These are phyloP conservation scores for Dinocampus coccinellae DNA, from an alignment of 2,888 invertebrate species.

Conservation along the genomic window DNA sequence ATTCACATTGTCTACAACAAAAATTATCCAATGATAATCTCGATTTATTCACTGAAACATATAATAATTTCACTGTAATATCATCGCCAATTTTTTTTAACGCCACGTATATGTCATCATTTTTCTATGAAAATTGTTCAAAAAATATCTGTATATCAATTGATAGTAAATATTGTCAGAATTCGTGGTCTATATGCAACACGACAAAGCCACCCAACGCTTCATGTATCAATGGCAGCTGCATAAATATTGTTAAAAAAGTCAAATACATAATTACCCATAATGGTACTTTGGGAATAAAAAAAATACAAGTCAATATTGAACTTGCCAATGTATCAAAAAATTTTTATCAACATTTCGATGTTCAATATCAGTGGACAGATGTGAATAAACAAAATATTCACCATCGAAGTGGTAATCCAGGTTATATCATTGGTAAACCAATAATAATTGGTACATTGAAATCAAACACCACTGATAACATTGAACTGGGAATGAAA, in stretches of 20 bases:
- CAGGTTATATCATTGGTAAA: constrained; percentile 79
- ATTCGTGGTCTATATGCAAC: constrained; percentile 56
- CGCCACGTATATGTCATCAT: constrained; percentile 34
- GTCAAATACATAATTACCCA: constrained; percentile 67
- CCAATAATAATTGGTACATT: constrained; percentile 74
- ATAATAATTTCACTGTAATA: constrained; percentile 58
- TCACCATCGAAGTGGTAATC: constrained; percentile 77
- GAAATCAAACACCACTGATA: constrained; percentile 50
- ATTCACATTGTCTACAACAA: constrained; percentile 66
- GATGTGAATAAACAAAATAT: constrained; percentile 7
- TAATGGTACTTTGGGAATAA: constrained; percentile 71
- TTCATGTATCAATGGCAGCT: constrained; percentile 56
- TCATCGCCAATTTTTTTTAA: constrained; percentile 57
- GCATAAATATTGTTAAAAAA: constrained; percentile 64
- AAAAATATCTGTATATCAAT: constrained; percentile 55
- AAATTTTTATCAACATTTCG: constrained; percentile 60
- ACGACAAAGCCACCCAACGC: constrained; percentile 43
- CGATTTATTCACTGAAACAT: constrained; percentile 60
- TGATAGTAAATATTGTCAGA: constrained; percentile 52
- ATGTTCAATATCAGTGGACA: constrained; percentile 52
- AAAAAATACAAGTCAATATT: constrained; percentile 65
- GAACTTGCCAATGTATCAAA: constrained; percentile 63
- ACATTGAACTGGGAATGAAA: constrained; percentile 46
- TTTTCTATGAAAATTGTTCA: constrained; percentile 50
- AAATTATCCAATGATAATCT: constrained; percentile 64